Conservation (phyloP, 2,113 vertebrate species). For the Aegotheles bennettii region DNA sequence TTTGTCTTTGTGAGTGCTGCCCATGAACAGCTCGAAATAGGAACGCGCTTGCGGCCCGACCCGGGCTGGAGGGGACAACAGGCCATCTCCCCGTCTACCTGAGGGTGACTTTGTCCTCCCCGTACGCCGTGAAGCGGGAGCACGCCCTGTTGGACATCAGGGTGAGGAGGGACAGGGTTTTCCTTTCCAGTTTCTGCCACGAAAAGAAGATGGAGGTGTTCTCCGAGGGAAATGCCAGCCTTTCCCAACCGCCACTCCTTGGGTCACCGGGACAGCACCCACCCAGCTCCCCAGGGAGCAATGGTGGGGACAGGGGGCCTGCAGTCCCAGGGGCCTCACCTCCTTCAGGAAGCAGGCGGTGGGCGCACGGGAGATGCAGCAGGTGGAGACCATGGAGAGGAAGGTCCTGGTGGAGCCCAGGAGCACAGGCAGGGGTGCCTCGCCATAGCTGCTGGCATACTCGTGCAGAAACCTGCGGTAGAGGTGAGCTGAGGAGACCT, state of each 20-base stretch:
- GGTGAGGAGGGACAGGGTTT: constrained; percentile 64
- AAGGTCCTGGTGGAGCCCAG: constrained; percentile 61
- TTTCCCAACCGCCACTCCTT: neutral
- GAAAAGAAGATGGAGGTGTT: neutral
- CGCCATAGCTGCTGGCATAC: constrained; percentile 73
- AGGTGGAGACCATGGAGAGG: constrained; percentile 63
- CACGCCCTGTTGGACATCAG: constrained; percentile 65
- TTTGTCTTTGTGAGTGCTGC: fast-evolving
- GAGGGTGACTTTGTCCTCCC: constrained; percentile 64
- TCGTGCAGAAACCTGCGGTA: constrained; percentile 71
- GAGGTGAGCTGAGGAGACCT: neutral
- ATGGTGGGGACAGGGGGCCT: fast-evolving
- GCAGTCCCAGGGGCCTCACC: neutral
- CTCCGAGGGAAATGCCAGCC: fast-evolving
- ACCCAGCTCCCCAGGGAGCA: fast-evolving
- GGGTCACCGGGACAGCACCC: fast-evolving
- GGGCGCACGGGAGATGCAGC: constrained; percentile 50
- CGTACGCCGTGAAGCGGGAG: constrained; percentile 48
- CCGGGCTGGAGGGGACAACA: fast-evolving
- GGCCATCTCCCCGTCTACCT: constrained; percentile 39
- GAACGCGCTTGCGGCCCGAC: neutral
- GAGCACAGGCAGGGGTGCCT: constrained; percentile 71
- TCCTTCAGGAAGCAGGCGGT: constrained; percentile 64
- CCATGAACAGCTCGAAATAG: neutral
- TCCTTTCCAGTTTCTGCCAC: constrained; percentile 70